Evolutionary conservation across 2,888 invertebrate species (phyloP), one percentile per base, ranked within the genome.

Genomic region (Agrochola circellaris): DNA sequence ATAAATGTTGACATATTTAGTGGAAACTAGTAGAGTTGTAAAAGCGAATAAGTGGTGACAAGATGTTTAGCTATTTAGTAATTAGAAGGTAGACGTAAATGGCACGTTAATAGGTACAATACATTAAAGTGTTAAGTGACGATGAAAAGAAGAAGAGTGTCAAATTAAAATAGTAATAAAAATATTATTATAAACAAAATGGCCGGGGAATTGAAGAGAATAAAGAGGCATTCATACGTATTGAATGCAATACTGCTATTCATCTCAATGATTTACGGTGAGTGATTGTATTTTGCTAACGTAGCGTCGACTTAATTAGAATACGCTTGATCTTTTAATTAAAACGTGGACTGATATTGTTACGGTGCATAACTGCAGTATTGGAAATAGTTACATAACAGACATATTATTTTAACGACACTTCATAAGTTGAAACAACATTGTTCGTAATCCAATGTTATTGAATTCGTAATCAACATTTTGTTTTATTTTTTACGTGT

Each of bases 191-290:
- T 70, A 80, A 89, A 84, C 87, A 95, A 94, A 92, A 96, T 96
- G 96, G 95, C 94, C 56, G 93, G 90, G 69, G 91, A 92, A 84
- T 88, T 92, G 89, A 95, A 95, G 91, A 95, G 92, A 86, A 91
- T 95, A 86, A 94, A 93, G 91, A 93, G 91, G 92, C 95, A 95
- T 94, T 95, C 95, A 81, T 95, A 93, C 85, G 81, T 95, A 84
- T 84, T 96, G 93, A 96, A 96, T 92, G 96, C 95, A 65, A 89
- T 96, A 80, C 89, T 96, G 72, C 92, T 96, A 58, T 93, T 95
- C 90, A 87, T 95, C 82, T 94, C 95, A 26, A 94, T 95, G 93
- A 95, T 96, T 89, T 96, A 96, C 85, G 96, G 96, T 96, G 90
- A 96, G 96, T 95, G 68, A 90, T 90, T 90, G 81, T 89, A 75